Base-by-base conservation (phyloP, 2,888 invertebrate genomes). In the Crematogaster levior region DNA sequence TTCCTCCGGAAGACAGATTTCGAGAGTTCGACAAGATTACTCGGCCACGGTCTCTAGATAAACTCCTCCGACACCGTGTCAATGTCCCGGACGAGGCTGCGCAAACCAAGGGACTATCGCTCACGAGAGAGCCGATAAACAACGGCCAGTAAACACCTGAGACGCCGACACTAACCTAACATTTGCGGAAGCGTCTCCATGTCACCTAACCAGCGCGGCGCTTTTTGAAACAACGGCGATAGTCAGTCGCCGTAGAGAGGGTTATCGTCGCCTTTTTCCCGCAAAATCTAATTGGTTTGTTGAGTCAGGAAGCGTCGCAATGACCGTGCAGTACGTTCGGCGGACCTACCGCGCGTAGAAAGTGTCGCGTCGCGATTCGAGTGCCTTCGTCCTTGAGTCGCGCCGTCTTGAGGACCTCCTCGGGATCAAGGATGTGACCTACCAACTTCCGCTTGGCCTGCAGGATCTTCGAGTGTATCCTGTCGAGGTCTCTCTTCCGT, bases 401-500 rank as follows among this genome's bases (percentile, higher is more conserved):
- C n/a, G n/a, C n/a, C n/a, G n/a, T n/a, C n/a, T n/a, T n/a, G n/a
- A n/a, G n/a, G n/a, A n/a, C n/a, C n/a, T n/a, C 15, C n/a, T 24
- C 21, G 21, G 18, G 24, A 0, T 63, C 24, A 15, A 27, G 24
- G 60, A 40, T 40, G 24, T 34, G 63, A 77, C 77, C n/a, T 72
- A 77, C 77, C 77, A 72, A 24, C 21, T 53, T 70, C 30, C 4
- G 43, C 24, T 34, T 77, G 4, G 73, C 73, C 21, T 34, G 70
- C 12, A 56, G n/a, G 40, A 77, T 77, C 21, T 30, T 77, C 1
- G 53, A 77, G 21, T 72, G 77, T 21, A 77, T 43, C 3, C 10
- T 30, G 21, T 77, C 30, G 30, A 72, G 53, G 7, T 77, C 73
- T 21, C 3, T 43, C 10, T 18, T 72, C 18, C 72, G 53, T 43